Percentiles rank a stretch among this genome's conserved stretches.
These are phyloP conservation scores for Cladopsammia gracilis DNA, from an alignment of 64 coral and sea anemone genomes.

Conservation along the genomic window DNA sequence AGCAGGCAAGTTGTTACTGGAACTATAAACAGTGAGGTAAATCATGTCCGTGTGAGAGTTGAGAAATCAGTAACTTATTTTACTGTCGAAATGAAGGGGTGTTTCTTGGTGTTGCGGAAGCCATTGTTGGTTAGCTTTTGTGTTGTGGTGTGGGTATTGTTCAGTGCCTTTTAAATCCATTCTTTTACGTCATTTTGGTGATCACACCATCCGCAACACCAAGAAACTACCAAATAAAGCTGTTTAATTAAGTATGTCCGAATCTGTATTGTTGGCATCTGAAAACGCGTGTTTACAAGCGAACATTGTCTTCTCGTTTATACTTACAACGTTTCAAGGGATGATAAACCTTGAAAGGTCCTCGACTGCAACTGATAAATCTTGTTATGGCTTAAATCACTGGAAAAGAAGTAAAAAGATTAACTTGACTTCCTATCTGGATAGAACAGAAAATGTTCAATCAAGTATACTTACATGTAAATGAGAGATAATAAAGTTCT, in stretches of 20 bases:
- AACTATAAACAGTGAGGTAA: too few species aligned
- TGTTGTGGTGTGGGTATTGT: too few species aligned
- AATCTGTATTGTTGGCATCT: not conserved
- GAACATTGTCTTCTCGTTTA: not conserved
- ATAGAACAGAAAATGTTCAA: not conserved
- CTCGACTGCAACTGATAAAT: not conserved
- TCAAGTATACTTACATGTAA: constrained; percentile 1
- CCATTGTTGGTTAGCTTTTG: too few species aligned
- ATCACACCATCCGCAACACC: too few species aligned
- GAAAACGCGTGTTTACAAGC: not conserved
- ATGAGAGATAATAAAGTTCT: not conserved
- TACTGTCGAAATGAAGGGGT: too few species aligned
- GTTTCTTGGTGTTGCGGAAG: too few species aligned
- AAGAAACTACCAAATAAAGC: too few species aligned
- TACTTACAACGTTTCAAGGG: constrained; percentile 20
- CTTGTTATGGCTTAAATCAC: constrained; percentile 20
- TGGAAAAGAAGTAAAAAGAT: not conserved
- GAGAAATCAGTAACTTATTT: too few species aligned
- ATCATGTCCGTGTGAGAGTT: too few species aligned
- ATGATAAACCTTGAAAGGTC: not conserved
- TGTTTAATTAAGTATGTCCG: not conserved
- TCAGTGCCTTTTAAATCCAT: too few species aligned
- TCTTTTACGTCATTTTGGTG: too few species aligned
- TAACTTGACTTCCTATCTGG: not conserved
- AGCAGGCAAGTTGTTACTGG: too few species aligned